phyloP scores from a whole-genome alignment of 2,888 invertebrate genomes.

The Ditylenchus weischeri region DNA sequence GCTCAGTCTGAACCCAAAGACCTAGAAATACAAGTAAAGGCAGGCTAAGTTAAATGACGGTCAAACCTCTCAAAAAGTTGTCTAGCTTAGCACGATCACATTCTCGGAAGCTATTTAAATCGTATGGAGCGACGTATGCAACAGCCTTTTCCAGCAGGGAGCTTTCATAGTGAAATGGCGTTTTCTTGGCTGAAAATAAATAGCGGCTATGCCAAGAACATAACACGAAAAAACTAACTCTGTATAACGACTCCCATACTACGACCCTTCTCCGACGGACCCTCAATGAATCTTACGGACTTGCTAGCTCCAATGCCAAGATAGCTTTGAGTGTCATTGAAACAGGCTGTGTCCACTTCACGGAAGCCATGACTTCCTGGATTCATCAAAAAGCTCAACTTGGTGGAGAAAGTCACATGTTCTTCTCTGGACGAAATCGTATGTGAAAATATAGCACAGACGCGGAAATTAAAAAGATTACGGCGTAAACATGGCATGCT shows the following conservation, averaged over 20 bases:
- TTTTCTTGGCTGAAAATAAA: conserved; percentile 10
- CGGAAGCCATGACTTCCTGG: conserved; percentile 6
- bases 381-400: conserved; percentile 14
- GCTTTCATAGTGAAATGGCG: conserved; percentile 17
- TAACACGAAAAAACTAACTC: neutral
- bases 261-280: neutral
- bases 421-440: no score
- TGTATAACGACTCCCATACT: conserved; percentile 9
- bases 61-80: neutral
- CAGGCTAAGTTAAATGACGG: neutral
- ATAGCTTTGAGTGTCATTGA: conserved; percentile 10
- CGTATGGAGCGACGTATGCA: neutral
- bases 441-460: no score
- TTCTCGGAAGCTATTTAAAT: neutral
- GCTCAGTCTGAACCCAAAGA: conserved; percentile 18
- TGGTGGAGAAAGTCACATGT: conserved; percentile 12
- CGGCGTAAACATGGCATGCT: conserved; percentile 14
- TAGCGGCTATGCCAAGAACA: no score
- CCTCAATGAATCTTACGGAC: conserved; percentile 18
- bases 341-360: conserved; percentile 7
- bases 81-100: neutral
- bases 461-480: neutral
- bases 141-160: conserved; percentile 11
- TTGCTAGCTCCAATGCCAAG: conserved; percentile 24
- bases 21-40: conserved; percentile 16